Conservation (phyloP, 1,140 invertebrate genomes). For the Drosophila nigromelanica region DNA sequence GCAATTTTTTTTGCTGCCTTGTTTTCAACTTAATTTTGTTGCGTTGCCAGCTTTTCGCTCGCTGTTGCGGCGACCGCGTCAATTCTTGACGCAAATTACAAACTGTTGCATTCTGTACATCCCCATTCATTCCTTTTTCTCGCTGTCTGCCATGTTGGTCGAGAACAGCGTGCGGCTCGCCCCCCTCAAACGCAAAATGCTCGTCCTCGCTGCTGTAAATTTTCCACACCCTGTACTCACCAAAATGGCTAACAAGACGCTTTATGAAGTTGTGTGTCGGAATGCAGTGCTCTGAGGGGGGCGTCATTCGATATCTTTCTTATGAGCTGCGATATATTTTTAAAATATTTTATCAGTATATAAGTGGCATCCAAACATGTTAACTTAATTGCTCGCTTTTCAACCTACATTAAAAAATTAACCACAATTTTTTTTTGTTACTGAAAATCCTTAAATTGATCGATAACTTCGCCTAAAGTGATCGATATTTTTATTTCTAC, state of each 20-base stretch:
- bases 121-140: background rate
- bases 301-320: no score
- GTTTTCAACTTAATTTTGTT: conserved; percentile 34
- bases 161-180: background rate
- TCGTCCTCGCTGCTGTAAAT: background rate
- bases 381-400: no score
- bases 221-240: background rate
- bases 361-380: no score
- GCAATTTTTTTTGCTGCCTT: conserved; percentile 29
- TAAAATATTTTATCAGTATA: no score
- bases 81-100: conserved; percentile 47
- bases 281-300: no score
- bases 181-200: background rate
- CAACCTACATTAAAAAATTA: no score
- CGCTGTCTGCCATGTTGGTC: conserved; percentile 1
- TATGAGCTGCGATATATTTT: no score
- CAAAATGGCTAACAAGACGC: background rate
- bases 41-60: conserved; percentile 17
- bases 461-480: no score
- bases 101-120: conserved; percentile 46
- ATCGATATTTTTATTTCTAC: no score
- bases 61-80: conserved; percentile 12
- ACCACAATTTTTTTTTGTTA: no score
- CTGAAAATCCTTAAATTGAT: no score
- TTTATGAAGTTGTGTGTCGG: background rate